Conservation (phyloP, 2,113 vertebrate species). For the Caranx melampygus region DNA sequence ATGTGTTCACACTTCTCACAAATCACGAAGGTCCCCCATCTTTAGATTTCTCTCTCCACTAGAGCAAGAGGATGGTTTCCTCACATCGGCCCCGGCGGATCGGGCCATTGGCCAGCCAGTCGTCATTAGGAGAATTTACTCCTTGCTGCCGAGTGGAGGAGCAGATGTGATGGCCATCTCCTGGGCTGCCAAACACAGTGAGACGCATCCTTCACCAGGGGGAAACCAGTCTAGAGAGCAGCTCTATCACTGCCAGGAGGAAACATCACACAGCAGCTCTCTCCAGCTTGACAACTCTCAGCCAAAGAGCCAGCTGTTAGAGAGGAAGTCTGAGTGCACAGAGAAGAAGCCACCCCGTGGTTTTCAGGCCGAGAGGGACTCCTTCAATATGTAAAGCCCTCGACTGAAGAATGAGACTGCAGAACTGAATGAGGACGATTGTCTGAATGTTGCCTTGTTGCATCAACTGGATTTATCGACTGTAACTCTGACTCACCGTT, state of each 20-base stretch:
- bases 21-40: constrained; percentile 39
- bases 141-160: constrained; percentile 36
- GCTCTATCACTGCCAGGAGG: constrained; percentile 64
- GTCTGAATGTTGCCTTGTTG: not conserved
- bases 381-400: constrained; percentile 35
- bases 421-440: not conserved
- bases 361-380: constrained; percentile 36
- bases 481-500: not conserved
- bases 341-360: constrained; percentile 43
- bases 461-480: not conserved
- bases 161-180: constrained; percentile 71
- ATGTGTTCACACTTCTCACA: constrained; percentile 35
- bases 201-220: constrained; percentile 45
- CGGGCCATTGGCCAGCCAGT: constrained; percentile 42
- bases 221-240: constrained; percentile 51
- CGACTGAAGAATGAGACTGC: constrained; percentile 17
- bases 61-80: constrained; percentile 57
- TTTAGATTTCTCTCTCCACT: constrained; percentile 53
- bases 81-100: constrained; percentile 5
- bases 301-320: constrained; percentile 72
- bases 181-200: constrained; percentile 61
- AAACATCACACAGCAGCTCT: constrained; percentile 54
- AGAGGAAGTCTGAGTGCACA: constrained; percentile 50
- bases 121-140: constrained; percentile 67
- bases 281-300: constrained; percentile 60